Base-by-base conservation (phyloP, 2,113 vertebrate genomes). In the Daboia siamensis region DNA sequence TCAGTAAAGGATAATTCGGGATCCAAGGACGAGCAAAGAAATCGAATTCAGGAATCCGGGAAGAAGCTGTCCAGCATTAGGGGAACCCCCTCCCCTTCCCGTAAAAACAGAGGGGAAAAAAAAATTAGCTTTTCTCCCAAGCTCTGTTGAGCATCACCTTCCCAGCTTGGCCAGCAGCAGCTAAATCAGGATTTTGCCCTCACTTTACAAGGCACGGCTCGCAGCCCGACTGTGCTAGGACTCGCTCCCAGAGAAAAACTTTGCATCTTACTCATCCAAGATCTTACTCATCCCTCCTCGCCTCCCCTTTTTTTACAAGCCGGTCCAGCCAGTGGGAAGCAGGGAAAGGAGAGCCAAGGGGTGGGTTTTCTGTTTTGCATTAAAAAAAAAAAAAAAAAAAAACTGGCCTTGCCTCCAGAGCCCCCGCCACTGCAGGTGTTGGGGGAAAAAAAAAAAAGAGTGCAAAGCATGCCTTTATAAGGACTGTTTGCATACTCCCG, bases 371-470 rank as follows among this genome's bases (percentile, higher is more conserved):
- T 33, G 12, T n/a, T 21, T 39, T 80, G 39, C 69, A 33, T 80
- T 74, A 33, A 2, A n/a, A 29, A 13, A 5, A 29, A 5, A 29
- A n/a, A n/a, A n/a, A n/a, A n/a, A 0, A 4, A 0, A 2, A 12
- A 26, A 51, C 7, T 17, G 64, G n/a, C 64, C 64, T 80, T 20
- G 33, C 64, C 64, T 17, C 64, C 64, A n/a, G 15, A 51, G 48
- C 56, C 56, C 20, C 13, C 13, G 15, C 69, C 33, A 80, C 4
- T 20, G 69, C 69, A 80, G 69, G 69, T 80, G 69, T 80, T 39
- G 1, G 1, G 20, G 5, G 5, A 39, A 80, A 80, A 33, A 20
- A 80, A n/a, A 24, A 59, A 3, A 24, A 59, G 9, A 24, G 7
- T 24, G 5, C 15, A 39, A 80, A 80, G 15, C 69, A 39, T 33